Evolutionary conservation across 2,888 invertebrate genomes (phyloP).

Genomic region (Andrena bicolor): DNA sequence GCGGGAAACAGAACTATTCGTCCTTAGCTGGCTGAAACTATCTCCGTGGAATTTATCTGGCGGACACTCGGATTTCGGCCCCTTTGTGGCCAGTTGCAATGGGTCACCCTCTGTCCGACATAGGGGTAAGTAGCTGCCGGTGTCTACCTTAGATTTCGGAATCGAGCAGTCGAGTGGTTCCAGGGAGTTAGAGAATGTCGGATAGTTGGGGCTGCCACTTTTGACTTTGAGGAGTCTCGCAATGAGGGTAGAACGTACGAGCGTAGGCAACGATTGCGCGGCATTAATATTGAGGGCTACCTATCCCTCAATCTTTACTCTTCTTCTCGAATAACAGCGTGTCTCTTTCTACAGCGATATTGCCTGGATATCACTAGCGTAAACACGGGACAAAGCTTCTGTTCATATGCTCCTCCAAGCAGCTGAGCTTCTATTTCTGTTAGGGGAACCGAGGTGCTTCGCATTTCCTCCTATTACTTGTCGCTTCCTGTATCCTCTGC

Average conservation of each 20-base stretch:
- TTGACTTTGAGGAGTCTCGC: neutral
- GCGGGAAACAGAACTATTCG: slow-evolving; percentile 80
- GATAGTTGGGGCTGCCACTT: neutral
- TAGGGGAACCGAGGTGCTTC: neutral
- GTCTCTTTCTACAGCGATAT: slow-evolving; percentile 47
- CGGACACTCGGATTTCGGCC: slow-evolving; percentile 41
- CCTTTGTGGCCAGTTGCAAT: slow-evolving; percentile 21
- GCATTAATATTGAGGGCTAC: slow-evolving; percentile 77
- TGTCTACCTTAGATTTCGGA: neutral
- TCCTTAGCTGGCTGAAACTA: slow-evolving; percentile 76
- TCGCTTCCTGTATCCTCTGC: neutral
- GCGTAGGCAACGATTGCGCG: slow-evolving; percentile 57
- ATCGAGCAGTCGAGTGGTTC: neutral
- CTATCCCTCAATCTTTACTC: slow-evolving; percentile 64
- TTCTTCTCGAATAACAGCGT: neutral
- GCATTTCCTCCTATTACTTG: neutral
- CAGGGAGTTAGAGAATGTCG: no score
- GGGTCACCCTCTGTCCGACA: slow-evolving; percentile 32
- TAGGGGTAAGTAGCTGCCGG: slow-evolving; percentile 20
- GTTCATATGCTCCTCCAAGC: neutral
- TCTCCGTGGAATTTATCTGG: slow-evolving; percentile 73
- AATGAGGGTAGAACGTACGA: slow-evolving; percentile 59
- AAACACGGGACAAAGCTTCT: neutral
- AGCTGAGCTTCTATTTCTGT: neutral
- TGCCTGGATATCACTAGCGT: slow-evolving; percentile 34